A percentile compares a stretch with the other conserved stretches of the same genome.
phyloP scores from a whole-genome alignment of 2,888 invertebrate species.

The Pimpla rufipes region DNA sequence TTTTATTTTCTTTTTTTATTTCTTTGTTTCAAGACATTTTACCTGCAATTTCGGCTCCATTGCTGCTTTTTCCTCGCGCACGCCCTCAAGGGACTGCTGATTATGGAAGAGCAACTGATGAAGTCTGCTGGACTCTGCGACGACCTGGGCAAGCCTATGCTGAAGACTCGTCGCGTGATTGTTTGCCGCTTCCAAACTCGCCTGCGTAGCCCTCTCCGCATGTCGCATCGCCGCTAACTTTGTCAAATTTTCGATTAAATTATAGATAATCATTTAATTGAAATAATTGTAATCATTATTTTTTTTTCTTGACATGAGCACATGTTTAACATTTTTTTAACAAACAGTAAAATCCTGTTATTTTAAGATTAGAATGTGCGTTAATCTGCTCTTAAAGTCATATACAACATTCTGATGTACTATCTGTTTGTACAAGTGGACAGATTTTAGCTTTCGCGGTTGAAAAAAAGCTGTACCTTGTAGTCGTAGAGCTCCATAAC shows the following conservation, averaged over 20 bases:
- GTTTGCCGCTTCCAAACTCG: constrained; percentile 86
- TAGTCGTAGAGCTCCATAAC: constrained; percentile 92
- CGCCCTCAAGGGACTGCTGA: constrained; percentile 86
- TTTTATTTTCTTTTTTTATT: not conserved
- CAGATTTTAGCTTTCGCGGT: too few relatives aligned
- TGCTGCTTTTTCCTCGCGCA: constrained; percentile 81
- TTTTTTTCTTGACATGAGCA: not conserved
- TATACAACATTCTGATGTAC: too few relatives aligned
- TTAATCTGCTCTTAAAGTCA: too few relatives aligned
- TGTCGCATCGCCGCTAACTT: constrained; percentile 86
- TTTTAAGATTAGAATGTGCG: too few relatives aligned
- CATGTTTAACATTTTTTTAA: not conserved
- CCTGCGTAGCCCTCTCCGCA: constrained; percentile 86
- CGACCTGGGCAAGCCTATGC: constrained; percentile 86
- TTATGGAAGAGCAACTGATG: constrained; percentile 86
- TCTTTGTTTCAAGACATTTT: constrained; percentile 76
- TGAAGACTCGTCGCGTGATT: constrained; percentile 86
- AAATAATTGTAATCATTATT: not conserved
- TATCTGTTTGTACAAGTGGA: too few relatives aligned
- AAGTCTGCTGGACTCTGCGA: constrained; percentile 85
- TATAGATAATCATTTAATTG: constrained; percentile 1
- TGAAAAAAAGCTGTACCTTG: constrained; percentile 83
- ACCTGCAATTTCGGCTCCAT: constrained; percentile 76
- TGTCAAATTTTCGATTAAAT: constrained; percentile 23
- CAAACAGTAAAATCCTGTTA: too few relatives aligned